Evolutionary conservation across 2,113 vertebrate genomes (phyloP).

Genomic region (Calyptomena viridis): DNA sequence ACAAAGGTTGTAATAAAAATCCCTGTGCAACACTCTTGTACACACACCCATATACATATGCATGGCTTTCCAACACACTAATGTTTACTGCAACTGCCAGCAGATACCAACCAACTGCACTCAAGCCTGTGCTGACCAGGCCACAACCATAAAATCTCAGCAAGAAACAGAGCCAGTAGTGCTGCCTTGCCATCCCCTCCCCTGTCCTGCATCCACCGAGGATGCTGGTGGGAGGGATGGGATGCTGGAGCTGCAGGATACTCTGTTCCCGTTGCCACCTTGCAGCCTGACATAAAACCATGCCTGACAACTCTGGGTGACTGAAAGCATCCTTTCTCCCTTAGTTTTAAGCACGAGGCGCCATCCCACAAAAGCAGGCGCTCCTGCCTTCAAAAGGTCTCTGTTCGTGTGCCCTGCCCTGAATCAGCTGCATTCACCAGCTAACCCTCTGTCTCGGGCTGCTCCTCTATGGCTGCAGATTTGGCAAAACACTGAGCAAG

Average conservation of each 20-base stretch:
- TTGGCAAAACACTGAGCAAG: not conserved
- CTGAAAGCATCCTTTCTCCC: not conserved
- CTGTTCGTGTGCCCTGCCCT: not conserved
- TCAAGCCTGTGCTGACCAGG: accelerated
- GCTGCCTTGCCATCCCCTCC: accelerated
- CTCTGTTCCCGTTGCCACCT: accelerated
- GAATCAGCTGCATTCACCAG: slow-evolving; percentile 21
- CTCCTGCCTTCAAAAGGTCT: not conserved
- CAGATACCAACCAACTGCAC: not conserved
- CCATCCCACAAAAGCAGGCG: slow-evolving; percentile 15
- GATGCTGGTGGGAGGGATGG: accelerated
- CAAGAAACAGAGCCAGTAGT: accelerated
- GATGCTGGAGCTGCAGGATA: not conserved
- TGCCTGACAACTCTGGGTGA: accelerated
- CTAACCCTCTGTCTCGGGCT: not conserved
- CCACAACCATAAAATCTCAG: not conserved
- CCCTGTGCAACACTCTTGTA: accelerated
- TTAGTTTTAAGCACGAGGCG: not conserved
- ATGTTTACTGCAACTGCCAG: not conserved
- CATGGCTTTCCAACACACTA: not conserved
- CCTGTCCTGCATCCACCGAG: accelerated
- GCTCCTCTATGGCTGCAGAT: not conserved
- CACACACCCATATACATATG: not conserved
- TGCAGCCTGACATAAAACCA: not conserved
- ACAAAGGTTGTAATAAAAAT: not conserved